phyloP scores from a whole-genome alignment of 1,140 invertebrate genomes.

The Berghia stephanieae region DNA sequence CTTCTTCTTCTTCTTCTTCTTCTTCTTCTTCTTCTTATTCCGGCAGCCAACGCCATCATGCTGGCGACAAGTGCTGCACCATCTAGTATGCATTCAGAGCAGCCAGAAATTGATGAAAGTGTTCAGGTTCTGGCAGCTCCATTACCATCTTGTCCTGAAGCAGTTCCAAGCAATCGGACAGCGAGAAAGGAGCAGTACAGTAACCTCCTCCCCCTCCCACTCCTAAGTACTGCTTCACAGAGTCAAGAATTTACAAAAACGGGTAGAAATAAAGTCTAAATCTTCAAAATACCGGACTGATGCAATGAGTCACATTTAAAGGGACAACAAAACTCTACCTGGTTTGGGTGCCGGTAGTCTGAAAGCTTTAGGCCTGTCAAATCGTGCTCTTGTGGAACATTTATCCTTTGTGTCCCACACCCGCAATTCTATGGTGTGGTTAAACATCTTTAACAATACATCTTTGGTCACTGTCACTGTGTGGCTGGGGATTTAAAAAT shows the following conservation, averaged over 20 bases:
- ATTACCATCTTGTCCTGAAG: too few species aligned
- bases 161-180: too few species aligned
- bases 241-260: too few species aligned
- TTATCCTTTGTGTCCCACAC: conserved; percentile 66
- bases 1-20: too few species aligned
- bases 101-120: too few species aligned
- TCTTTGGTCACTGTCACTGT: conserved; percentile 57
- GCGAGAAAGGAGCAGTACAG: too few species aligned
- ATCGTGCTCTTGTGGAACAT: conserved; percentile 57
- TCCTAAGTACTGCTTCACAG: not conserved
- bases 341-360: conserved; percentile 56
- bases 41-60: too few species aligned
- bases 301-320: not conserved
- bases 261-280: too few species aligned
- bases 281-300: not conserved
- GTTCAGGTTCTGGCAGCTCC: too few species aligned
- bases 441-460: conserved; percentile 57
- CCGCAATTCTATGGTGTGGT: conserved; percentile 57
- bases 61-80: too few species aligned
- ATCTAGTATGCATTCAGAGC: too few species aligned
- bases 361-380: conserved; percentile 62
- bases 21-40: too few species aligned
- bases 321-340: conserved; percentile 38
- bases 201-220: not conserved
- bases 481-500: conserved; percentile 59